phyloP scores from a whole-genome alignment of 2,113 vertebrate species.

The Burhinus oedicnemus region DNA sequence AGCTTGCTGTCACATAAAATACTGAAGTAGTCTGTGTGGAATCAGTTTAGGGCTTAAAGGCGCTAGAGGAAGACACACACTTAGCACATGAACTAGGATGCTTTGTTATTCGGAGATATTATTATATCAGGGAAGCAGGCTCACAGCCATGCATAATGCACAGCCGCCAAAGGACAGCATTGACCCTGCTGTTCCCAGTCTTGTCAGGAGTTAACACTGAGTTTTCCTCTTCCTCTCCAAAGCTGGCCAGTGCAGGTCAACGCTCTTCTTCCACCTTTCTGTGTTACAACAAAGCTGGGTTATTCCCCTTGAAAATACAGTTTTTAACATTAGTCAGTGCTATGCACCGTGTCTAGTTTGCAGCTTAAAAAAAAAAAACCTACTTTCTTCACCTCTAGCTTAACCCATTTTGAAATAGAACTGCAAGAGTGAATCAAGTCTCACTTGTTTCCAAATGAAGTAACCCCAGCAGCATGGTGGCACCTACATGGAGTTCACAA shows the following conservation, averaged over 20 bases:
- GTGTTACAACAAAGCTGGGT: background rate
- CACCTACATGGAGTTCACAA: background rate
- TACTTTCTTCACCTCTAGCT: background rate
- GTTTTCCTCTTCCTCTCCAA: background rate
- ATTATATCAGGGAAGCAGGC: too few species aligned
- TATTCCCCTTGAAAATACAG: background rate
- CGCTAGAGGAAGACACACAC: rapidly evolving
- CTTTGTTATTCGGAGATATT: background rate
- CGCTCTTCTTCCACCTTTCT: background rate
- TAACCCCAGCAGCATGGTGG: background rate
- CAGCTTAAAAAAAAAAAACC: background rate
- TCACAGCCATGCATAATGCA: background rate
- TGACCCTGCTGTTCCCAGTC: background rate
- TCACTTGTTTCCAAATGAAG: background rate
- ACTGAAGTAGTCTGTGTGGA: background rate
- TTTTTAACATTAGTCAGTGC: background rate
- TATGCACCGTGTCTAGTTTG: background rate
- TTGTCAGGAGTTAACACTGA: background rate
- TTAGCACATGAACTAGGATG: background rate
- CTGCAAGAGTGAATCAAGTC: background rate
- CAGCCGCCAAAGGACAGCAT: background rate
- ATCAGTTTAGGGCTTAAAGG: background rate
- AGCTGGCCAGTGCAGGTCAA: background rate
- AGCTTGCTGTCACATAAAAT: background rate
- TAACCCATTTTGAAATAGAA: background rate